These are phyloP conservation scores for Platygyra sinensis DNA, from an alignment of 64 coral and sea anemone species.

Conservation along the genomic window DNA sequence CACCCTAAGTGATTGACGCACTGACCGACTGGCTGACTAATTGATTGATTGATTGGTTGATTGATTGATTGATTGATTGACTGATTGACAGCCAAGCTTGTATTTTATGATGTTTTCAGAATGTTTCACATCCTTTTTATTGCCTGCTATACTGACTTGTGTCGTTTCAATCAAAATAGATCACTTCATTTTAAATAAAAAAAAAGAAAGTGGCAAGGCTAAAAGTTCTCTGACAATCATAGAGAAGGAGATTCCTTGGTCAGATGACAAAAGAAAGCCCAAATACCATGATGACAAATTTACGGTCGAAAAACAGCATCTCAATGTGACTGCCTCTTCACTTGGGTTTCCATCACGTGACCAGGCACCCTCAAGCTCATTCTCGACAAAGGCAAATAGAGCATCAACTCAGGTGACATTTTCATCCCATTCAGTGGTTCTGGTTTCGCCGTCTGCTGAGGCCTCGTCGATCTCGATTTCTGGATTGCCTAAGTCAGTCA, in stretches of 20 bases:
- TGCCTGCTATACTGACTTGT: background rate
- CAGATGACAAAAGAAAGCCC: background rate
- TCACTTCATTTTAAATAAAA: background rate
- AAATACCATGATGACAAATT: background rate
- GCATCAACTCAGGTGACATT: background rate
- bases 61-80: no score
- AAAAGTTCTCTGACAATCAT: background rate
- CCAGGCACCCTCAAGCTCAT: background rate
- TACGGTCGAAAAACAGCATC: background rate
- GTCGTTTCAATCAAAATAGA: background rate
- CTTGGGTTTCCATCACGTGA: background rate
- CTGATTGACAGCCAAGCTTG: no score
- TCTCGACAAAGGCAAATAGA: background rate
- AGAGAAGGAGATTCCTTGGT: background rate
- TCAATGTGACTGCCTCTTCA: background rate
- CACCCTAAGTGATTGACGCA: no score
- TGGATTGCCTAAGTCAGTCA: background rate
- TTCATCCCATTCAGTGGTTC: background rate
- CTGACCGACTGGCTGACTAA: no score
- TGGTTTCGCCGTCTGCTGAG: background rate
- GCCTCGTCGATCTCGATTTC: no score
- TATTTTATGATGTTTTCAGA: no score
- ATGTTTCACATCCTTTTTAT: no score
- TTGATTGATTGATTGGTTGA: no score
- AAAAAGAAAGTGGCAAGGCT: background rate